Percentiles rank a stretch among this genome's conserved stretches.
These are phyloP conservation scores for Lutjanus argentimaculatus DNA, from an alignment of 2,797 vertebrate species.

Conservation along the genomic window DNA sequence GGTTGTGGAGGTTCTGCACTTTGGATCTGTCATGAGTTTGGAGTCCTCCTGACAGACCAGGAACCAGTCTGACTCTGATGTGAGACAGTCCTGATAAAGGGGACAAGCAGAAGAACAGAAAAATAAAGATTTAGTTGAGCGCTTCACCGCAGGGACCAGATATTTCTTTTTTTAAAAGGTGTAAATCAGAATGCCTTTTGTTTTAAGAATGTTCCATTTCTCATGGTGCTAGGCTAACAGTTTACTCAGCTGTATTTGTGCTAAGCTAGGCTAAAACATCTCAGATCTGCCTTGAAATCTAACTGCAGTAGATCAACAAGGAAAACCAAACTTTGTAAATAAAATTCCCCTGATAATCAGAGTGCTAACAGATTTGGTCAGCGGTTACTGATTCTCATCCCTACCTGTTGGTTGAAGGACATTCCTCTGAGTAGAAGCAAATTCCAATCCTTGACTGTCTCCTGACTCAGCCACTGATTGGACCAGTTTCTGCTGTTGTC, in stretches of 20 bases:
- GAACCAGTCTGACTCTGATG: constrained; percentile 12
- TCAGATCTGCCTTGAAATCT: not conserved
- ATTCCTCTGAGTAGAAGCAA: not conserved
- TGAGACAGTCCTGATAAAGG: constrained; percentile 23
- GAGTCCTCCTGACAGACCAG: not conserved
- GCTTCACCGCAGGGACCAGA: not conserved
- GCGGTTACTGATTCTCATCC: not conserved
- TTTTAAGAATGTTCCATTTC: not conserved
- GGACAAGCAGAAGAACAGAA: not conserved
- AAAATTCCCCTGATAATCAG: not conserved
- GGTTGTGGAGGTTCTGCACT: constrained; percentile 7
- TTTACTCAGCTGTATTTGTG: not conserved
- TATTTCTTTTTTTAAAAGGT: not conserved
- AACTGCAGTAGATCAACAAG: not conserved
- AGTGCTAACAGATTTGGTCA: too few species aligned
- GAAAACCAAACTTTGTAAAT: not conserved
- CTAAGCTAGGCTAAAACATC: not conserved
- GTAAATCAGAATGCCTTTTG: not conserved
- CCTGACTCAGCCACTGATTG: constrained; percentile 1
- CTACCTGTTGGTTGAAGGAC: constrained; percentile 14
- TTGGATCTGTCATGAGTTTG: not conserved
- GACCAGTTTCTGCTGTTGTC: not conserved
- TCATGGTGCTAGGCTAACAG: not conserved
- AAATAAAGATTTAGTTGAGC: not conserved
- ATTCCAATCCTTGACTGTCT: not conserved